Percentiles rank a stretch among this genome's conserved stretches.
phyloP scores from a whole-genome alignment of 1,140 invertebrate species.

The Ladona fulva region DNA sequence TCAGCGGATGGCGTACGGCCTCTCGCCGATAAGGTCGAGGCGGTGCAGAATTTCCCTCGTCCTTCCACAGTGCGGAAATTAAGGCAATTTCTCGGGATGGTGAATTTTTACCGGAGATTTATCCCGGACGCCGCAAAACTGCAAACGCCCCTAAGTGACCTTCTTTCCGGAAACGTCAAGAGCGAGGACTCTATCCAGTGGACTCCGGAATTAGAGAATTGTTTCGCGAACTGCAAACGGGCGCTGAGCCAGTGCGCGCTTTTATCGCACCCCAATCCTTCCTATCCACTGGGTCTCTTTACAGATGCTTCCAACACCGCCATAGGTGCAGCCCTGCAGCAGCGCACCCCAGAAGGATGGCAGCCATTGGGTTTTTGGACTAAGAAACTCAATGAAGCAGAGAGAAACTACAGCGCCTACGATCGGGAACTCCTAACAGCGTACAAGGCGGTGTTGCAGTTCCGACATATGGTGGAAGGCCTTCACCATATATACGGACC shows the following conservation, averaged over 20 bases:
- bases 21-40: no score
- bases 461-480: constrained; percentile 28
- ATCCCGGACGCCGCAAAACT: no score
- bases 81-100: no score
- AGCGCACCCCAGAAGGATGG: no score
- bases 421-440: no score
- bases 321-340: constrained; percentile 28
- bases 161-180: no score
- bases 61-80: no score
- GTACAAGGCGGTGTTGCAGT: constrained; percentile 28
- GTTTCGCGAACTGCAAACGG: constrained; percentile 24
- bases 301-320: constrained; percentile 27
- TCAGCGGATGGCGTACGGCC: no score
- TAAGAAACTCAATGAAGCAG: constrained; percentile 18
- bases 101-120: no score
- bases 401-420: constrained; percentile 30
- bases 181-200: no score
- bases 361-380: constrained; percentile 20
- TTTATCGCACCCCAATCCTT: constrained; percentile 21
- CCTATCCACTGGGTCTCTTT: constrained; percentile 24
- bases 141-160: no score
- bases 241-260: constrained; percentile 16
- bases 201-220: constrained; percentile 16
- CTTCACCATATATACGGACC: constrained; percentile 33
- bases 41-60: no score